Conservation (phyloP, 2,888 invertebrate genomes). For the Pteria penguin region DNA sequence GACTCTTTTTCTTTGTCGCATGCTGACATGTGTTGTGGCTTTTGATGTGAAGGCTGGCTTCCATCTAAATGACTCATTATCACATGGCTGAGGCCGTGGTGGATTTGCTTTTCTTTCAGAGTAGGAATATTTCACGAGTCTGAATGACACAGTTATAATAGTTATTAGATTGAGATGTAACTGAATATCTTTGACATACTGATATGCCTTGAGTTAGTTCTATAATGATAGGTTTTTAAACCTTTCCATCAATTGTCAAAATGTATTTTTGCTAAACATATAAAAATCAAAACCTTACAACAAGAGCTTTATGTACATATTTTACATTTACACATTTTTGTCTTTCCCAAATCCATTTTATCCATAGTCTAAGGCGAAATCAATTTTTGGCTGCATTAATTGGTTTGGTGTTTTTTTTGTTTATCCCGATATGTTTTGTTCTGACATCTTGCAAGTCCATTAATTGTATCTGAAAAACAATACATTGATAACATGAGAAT, state of each 20-base stretch:
- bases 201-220: conserved; percentile 19
- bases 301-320: no score
- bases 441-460: no score
- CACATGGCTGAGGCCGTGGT: conserved; percentile 33
- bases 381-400: conserved; percentile 2
- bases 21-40: conserved; percentile 89
- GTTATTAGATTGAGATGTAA: conserved; percentile 87
- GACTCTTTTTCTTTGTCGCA: conserved; percentile 93
- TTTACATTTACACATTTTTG: no score
- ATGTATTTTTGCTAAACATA: conserved; percentile 27
- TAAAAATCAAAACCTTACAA: no score
- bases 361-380: conserved; percentile 26
- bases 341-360: no score
- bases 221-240: conserved; percentile 38
- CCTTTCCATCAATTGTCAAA: conserved; percentile 37
- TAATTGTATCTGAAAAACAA: no score
- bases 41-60: conserved; percentile 46
- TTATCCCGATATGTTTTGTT: no score
- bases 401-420: no score
- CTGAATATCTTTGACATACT: conserved; percentile 51
- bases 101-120: conserved; percentile 82
- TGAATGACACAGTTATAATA: conserved; percentile 91
- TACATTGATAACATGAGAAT: no score
- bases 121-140: conserved; percentile 88
- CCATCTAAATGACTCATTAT: conserved; percentile 42